phyloP scores from a whole-genome alignment of 2,888 invertebrate species.

The Eupsilia transversa region DNA sequence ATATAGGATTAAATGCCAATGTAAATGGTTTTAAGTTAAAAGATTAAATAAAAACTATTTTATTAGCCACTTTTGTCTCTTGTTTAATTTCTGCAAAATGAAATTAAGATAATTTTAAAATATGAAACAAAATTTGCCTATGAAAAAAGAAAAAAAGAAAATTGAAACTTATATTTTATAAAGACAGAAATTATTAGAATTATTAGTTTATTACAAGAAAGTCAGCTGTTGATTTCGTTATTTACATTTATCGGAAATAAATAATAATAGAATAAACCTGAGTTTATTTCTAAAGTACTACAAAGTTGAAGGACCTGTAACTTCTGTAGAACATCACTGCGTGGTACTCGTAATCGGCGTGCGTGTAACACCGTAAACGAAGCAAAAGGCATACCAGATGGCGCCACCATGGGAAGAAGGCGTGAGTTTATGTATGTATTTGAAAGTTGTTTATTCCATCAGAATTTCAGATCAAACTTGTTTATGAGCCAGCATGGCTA shows the following conservation, averaged over 20 bases:
- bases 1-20: constrained; percentile 82
- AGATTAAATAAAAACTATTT: constrained; percentile 56
- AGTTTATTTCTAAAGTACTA: background rate
- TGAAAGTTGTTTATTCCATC: background rate
- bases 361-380: background rate
- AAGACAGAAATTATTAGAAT: too few relatives aligned
- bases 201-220: constrained; percentile 1
- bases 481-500: background rate
- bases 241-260: too few relatives aligned
- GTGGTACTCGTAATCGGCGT: background rate
- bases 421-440: background rate
- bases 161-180: too few relatives aligned
- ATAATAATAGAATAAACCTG: background rate
- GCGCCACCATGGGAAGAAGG: background rate
- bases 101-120: background rate
- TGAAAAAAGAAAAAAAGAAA: too few relatives aligned
- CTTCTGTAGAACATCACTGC: too few relatives aligned
- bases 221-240: background rate
- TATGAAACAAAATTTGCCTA: background rate
- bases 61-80: constrained; percentile 1
- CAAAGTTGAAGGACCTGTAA: background rate
- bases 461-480: background rate
- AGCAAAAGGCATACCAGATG: background rate
- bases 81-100: background rate
- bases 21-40: constrained; percentile 81